Evolutionary conservation across 1,140 invertebrate genomes (phyloP).

Genomic region (Contarinia nasturtii): DNA sequence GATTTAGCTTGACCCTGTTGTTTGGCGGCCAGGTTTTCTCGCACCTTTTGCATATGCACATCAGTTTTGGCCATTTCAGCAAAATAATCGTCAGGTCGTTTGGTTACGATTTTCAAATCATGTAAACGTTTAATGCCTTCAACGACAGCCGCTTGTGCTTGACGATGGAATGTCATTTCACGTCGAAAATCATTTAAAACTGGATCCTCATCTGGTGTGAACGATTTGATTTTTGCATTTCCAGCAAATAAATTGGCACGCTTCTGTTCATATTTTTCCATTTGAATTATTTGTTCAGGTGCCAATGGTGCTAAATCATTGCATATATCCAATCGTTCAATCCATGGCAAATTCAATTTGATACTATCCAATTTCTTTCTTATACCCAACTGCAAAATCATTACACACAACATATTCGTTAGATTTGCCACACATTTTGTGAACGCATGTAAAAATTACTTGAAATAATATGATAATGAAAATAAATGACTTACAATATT

Average conservation of each 20-base stretch:
- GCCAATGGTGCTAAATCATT: conserved; percentile 57
- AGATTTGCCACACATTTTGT: not conserved
- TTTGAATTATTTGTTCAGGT: conserved; percentile 57
- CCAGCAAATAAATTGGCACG: conserved; percentile 44
- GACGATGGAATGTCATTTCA: conserved; percentile 78
- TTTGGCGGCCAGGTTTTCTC: conserved; percentile 65
- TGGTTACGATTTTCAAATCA: conserved; percentile 53
- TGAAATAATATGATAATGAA: not conserved
- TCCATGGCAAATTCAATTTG: conserved; percentile 55
- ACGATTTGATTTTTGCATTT: conserved; percentile 42
- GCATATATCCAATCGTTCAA: conserved; percentile 64
- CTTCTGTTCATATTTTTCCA: conserved; percentile 49
- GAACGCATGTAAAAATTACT: conserved; percentile 15
- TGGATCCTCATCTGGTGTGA: conserved; percentile 47
- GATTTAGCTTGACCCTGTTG: conserved; percentile 63
- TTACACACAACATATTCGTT: conserved; percentile 3
- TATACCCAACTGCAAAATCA: conserved; percentile 32
- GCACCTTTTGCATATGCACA: conserved; percentile 91
- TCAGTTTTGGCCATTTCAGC: conserved; percentile 98
- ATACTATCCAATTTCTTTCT: conserved; percentile 53
- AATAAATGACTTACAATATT: conserved; percentile 37
- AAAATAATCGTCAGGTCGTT: conserved; percentile 87
- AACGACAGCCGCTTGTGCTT: conserved; percentile 73
- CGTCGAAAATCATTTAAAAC: conserved; percentile 86
- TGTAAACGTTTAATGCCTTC: conserved; percentile 58